These are phyloP conservation scores for Drosophila ercepeae DNA, from an alignment of 1,140 invertebrate genomes.

Conservation along the genomic window DNA sequence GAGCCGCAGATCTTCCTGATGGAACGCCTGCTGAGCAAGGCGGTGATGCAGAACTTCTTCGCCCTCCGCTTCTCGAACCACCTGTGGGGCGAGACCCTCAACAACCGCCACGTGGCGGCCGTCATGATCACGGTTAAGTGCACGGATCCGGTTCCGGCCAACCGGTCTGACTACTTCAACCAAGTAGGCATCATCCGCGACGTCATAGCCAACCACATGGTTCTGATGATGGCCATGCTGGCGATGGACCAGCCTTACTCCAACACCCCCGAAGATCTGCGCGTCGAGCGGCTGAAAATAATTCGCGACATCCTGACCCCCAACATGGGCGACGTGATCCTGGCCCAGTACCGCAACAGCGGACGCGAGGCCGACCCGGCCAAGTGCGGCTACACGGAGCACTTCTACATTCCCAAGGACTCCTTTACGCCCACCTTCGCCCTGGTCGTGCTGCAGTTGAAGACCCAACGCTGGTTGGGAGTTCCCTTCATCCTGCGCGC, in stretches of 20 bases:
- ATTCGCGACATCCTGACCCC: conserved; percentile 44
- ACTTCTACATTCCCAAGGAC: conserved; percentile 57
- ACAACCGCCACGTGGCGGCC: conserved; percentile 51
- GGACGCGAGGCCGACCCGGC: conserved; percentile 40
- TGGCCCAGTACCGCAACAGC: conserved; percentile 65
- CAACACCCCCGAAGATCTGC: conserved; percentile 50
- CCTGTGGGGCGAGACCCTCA: conserved; percentile 58
- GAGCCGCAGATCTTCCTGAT: conserved; percentile 70
- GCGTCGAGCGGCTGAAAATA: conserved; percentile 46
- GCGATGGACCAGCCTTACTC: conserved; percentile 60
- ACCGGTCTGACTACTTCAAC: conserved; percentile 54
- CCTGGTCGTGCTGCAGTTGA: conserved; percentile 40
- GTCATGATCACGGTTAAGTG: conserved; percentile 66
- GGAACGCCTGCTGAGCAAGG: conserved; percentile 55
- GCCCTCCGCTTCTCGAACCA: conserved; percentile 54
- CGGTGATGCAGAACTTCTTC: conserved; percentile 54
- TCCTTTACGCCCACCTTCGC: conserved; percentile 65
- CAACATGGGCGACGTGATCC: conserved; percentile 44
- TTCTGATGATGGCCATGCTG: conserved; percentile 55
- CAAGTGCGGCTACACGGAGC: conserved; percentile 63
- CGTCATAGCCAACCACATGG: conserved; percentile 66
- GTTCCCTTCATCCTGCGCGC: conserved; percentile 68
- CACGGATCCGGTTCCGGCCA: conserved; percentile 32
- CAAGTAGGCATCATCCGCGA: conserved; percentile 62
- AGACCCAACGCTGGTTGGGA: conserved; percentile 53